These are phyloP conservation scores for Lysandra bellargus DNA, from an alignment of 2,888 invertebrate species.

Conservation along the genomic window DNA sequence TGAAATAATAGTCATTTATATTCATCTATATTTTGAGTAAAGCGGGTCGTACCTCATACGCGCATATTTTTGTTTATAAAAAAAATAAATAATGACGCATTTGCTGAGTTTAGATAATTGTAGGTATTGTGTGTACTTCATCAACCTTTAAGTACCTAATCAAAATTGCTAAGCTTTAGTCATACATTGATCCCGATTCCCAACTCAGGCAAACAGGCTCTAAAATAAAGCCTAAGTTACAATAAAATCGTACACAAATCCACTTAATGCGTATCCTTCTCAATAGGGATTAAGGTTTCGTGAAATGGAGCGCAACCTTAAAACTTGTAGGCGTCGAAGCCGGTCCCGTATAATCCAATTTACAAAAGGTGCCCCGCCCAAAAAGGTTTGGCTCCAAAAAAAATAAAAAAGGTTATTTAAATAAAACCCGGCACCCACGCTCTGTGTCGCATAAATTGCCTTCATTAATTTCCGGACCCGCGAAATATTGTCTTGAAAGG, in stretches of 20 bases:
- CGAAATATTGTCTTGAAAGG: slow-evolving; percentile 81
- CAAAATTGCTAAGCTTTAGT: background rate
- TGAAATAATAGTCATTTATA: too few relatives aligned
- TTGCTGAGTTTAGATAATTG: background rate
- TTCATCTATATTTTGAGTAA: too few relatives aligned
- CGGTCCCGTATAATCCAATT: slow-evolving; percentile 62
- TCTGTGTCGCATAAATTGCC: slow-evolving; percentile 79
- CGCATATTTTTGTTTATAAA: background rate
- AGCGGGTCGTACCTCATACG: too few relatives aligned
- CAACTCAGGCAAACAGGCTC: background rate
- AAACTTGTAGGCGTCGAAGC: slow-evolving; percentile 60
- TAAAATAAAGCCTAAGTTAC: slow-evolving; percentile 11
- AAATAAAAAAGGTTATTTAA: slow-evolving; percentile 69
- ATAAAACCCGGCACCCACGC: slow-evolving; percentile 71
- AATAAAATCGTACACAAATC: background rate
- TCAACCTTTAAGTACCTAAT: background rate
- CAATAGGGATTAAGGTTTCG: slow-evolving; percentile 30
- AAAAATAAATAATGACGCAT: background rate
- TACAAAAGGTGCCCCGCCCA: slow-evolving; percentile 68
- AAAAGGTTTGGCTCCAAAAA: slow-evolving; percentile 62
- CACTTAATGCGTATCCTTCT: slow-evolving; percentile 17
- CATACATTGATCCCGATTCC: background rate
- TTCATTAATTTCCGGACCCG: slow-evolving; percentile 79
- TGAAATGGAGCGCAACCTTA: slow-evolving; percentile 49
- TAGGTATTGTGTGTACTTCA: background rate